Conservation (phyloP, 2,888 invertebrate genomes). For the Dendrolimus houi region DNA sequence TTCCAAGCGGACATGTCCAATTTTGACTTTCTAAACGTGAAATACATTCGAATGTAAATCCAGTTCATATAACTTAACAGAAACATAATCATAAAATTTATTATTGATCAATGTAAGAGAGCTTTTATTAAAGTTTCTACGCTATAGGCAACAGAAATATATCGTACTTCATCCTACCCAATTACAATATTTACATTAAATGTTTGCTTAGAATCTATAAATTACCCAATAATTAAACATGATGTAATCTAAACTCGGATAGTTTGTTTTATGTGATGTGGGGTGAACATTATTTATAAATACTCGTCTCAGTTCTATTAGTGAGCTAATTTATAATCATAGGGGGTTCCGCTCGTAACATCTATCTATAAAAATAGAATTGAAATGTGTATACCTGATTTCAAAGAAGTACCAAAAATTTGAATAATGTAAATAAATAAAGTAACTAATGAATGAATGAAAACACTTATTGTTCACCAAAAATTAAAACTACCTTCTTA, state of each 20-base stretch:
- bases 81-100: background rate
- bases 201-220: slow-evolving; percentile 28
- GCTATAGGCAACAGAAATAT: slow-evolving; percentile 7
- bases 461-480: no score
- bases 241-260: slow-evolving; percentile 9
- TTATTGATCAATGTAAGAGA: slow-evolving; percentile 10
- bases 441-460: no score
- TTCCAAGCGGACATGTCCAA: background rate
- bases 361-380: no score
- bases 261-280: background rate
- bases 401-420: no score
- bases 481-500: no score
- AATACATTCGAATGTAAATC: background rate
- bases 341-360: no score
- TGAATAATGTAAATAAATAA: no score
- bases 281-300: slow-evolving; percentile 1
- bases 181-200: slow-evolving; percentile 13
- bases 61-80: background rate
- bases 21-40: background rate
- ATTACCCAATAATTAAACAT: slow-evolving; percentile 14
- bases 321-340: no score
- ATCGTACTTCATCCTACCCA: slow-evolving; percentile 10
- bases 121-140: background rate
- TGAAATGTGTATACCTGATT: no score
- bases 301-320: background rate